Evolutionary conservation across 2,797 vertebrate genomes (phyloP), one percentile per base, ranked within the genome.

Genomic region (Peromyscus aztecus): DNA sequence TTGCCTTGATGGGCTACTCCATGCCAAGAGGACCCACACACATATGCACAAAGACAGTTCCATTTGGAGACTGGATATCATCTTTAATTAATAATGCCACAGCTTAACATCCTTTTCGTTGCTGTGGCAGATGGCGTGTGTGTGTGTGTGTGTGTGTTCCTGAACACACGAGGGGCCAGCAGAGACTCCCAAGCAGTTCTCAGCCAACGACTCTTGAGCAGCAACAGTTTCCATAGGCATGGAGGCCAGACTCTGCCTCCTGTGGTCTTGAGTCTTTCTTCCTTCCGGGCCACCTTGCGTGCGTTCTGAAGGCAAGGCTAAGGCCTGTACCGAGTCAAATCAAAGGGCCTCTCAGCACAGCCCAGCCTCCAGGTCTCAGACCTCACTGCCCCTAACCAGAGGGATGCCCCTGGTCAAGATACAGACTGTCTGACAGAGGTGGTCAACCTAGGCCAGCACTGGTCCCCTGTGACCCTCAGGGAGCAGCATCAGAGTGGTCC

Each of bases 31-130:
- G 96, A 73, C 71, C 88, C 91, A 94, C 78, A 75, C 85, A 85
- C 82, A 87, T 43, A 94, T 13, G 65, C 95, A 98, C 77, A 37
- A 85, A 98, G 97, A 98, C 97, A 95, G 95, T 94, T 94, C 98
- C 97, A 98, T 96, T 97, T 98, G 98, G 97, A 98, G 97, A 97
- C 97, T 98, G 98, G 97, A 97, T 98, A 98, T 97, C 98, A 91
- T 98, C 96, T 98, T 98, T 98, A 98, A 98, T 98, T 95, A 97
- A 98, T 87, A 98, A 98, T 63, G 97, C 98, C 97, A 95, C 98
- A 0, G 40, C 78, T 95, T 91, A 95, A 87, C 96, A 97, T 94
- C 95, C 95, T 95, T 96, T 98, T 83, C 91, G 95, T 89, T 96
- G 89, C 97, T 95, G 98, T 77, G 96, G 98, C 94, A 98, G 95